phyloP scores from a whole-genome alignment of 2,797 vertebrate genomes.

The Cottoperca gobio region DNA sequence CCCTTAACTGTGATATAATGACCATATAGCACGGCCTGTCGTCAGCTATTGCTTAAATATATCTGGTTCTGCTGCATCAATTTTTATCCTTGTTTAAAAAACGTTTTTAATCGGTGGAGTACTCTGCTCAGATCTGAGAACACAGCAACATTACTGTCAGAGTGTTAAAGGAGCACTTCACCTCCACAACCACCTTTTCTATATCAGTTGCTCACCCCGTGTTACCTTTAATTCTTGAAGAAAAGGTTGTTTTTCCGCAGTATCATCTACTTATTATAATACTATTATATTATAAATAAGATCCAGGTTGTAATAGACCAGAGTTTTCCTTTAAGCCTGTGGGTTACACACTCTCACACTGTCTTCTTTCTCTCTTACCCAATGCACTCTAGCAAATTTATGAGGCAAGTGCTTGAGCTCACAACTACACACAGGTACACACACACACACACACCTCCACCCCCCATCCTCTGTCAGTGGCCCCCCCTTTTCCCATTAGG shows the following conservation, averaged over 20 bases:
- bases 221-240: too few species aligned
- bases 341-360: background rate
- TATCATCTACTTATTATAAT: too few species aligned
- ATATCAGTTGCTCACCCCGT: too few species aligned
- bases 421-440: slow-evolving; percentile 13
- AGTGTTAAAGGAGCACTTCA: background rate
- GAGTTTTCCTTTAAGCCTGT: background rate
- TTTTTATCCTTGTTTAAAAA: too few species aligned
- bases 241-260: too few species aligned
- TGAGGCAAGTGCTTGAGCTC: slow-evolving; percentile 9
- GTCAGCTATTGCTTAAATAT: too few species aligned
- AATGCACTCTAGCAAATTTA: slow-evolving; percentile 15
- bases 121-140: background rate
- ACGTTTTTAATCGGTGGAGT: background rate
- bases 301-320: background rate
- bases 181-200: too few species aligned
- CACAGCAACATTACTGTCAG: background rate
- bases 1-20: too few species aligned
- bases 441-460: background rate
- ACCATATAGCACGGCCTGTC: too few species aligned
- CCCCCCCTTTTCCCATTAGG: slow-evolving; percentile 42
- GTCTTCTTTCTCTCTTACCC: background rate
- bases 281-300: background rate
- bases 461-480: background rate
- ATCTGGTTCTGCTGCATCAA: background rate